Conservation (phyloP, 2,888 invertebrate species). For the Campoletis raptor region DNA sequence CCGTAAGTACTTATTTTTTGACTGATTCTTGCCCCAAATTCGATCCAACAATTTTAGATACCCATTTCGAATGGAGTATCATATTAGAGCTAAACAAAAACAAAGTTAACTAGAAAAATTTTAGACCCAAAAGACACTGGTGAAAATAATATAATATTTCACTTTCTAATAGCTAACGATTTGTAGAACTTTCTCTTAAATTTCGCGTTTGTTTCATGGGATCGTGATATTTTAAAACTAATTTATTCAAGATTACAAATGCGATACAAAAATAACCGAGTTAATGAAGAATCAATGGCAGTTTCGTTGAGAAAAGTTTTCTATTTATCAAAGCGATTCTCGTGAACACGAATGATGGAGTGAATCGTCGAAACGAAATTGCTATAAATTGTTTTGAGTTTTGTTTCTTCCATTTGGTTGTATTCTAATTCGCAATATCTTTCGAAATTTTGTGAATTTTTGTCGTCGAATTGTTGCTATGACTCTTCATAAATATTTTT, state of each 20-base stretch:
- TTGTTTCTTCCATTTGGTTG: background rate
- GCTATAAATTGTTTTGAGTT: too few species aligned
- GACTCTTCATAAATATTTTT: background rate
- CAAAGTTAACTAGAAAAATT: background rate
- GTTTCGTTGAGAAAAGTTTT: background rate
- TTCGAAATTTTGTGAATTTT: background rate
- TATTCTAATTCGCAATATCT: background rate
- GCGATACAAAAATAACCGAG: background rate
- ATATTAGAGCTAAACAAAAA: background rate
- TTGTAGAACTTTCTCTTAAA: background rate
- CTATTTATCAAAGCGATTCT: background rate
- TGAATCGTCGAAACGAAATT: too few species aligned
- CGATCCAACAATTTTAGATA: background rate
- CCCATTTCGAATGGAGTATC: background rate
- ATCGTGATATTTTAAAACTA: background rate
- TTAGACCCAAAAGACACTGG: background rate
- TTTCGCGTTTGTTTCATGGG: background rate
- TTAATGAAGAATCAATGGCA: background rate
- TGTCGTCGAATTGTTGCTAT: background rate
- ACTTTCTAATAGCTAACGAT: background rate
- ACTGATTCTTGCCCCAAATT: background rate
- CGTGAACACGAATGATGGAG: background rate
- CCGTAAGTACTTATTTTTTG: conserved; percentile 16
- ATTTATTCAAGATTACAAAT: background rate
- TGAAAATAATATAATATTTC: background rate